Evolutionary conservation across 2,113 vertebrate species (phyloP).

Genomic region (Marmota monax): DNA sequence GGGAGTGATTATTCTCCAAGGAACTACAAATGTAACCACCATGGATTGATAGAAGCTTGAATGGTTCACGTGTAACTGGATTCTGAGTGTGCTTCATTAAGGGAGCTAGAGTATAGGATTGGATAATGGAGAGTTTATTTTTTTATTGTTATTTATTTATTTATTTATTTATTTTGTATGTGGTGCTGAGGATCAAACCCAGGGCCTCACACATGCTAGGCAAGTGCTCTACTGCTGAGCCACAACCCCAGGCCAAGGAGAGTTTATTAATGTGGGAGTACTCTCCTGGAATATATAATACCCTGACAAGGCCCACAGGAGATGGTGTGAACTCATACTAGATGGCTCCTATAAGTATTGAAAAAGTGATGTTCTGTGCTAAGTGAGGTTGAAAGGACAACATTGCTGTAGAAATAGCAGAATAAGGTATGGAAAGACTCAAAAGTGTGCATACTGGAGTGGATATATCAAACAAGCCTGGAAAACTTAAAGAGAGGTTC

Average conservation of each 20-base stretch:
- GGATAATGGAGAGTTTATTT: neutral
- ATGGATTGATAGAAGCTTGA: neutral
- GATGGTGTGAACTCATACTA: neutral
- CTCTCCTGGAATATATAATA: neutral
- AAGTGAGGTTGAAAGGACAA: conserved; percentile 14
- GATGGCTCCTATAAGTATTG: neutral
- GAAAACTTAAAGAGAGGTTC: neutral
- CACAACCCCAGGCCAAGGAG: neutral
- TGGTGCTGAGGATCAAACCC: too few species aligned
- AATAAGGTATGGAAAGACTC: neutral
- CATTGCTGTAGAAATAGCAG: neutral
- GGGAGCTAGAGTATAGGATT: neutral
- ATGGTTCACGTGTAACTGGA: neutral
- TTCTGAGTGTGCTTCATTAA: conserved; percentile 14
- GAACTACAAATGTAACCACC: neutral
- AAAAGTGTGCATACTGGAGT: neutral
- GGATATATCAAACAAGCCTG: neutral
- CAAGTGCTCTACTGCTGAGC: too few species aligned
- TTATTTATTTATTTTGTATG: too few species aligned
- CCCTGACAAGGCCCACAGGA: neutral
- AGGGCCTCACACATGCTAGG: too few species aligned
- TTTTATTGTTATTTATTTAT: too few species aligned
- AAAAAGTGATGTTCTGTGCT: neutral
- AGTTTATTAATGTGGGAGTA: neutral
- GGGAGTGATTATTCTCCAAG: neutral